phyloP scores from a whole-genome alignment of 2,888 invertebrate genomes.

The Ephialtes manifestator region DNA sequence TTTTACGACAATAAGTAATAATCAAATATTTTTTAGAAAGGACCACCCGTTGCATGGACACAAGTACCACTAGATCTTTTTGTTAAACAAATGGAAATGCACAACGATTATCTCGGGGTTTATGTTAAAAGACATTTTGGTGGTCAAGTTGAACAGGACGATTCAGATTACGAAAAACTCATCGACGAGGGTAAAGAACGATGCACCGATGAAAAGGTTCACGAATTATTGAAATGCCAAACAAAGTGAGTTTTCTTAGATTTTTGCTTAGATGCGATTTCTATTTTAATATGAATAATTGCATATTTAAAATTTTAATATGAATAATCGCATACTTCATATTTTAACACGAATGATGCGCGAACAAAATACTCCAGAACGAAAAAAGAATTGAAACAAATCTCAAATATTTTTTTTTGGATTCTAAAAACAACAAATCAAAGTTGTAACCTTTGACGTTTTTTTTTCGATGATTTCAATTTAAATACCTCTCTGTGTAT shows the following conservation, averaged over 20 bases:
- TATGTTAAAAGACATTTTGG: constrained; percentile 79
- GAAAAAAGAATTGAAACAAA: too few relatives aligned
- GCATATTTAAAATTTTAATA: too few relatives aligned
- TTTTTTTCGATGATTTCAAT: too few relatives aligned
- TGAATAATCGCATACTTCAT: too few relatives aligned
- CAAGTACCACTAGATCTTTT: constrained; percentile 82
- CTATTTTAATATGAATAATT: background rate
- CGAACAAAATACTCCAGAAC: too few relatives aligned
- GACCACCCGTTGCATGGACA: constrained; percentile 79
- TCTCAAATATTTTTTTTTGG: too few relatives aligned
- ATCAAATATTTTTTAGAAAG: constrained; percentile 74
- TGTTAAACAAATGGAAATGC: constrained; percentile 80
- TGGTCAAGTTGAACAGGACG: constrained; percentile 56
- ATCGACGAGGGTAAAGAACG: constrained; percentile 73
- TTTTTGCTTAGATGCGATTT: background rate
- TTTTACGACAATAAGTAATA: background rate
- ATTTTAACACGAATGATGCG: too few relatives aligned
- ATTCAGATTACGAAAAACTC: constrained; percentile 73
- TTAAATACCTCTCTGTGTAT: too few relatives aligned
- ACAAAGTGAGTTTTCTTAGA: constrained; percentile 70
- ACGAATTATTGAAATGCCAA: constrained; percentile 75
- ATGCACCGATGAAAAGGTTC: constrained; percentile 72
- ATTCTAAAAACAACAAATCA: too few relatives aligned
- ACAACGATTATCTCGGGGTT: constrained; percentile 78
- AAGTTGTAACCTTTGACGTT: too few relatives aligned